Base-by-base conservation (phyloP, 2,113 vertebrate species). In the Promerops cafer region DNA sequence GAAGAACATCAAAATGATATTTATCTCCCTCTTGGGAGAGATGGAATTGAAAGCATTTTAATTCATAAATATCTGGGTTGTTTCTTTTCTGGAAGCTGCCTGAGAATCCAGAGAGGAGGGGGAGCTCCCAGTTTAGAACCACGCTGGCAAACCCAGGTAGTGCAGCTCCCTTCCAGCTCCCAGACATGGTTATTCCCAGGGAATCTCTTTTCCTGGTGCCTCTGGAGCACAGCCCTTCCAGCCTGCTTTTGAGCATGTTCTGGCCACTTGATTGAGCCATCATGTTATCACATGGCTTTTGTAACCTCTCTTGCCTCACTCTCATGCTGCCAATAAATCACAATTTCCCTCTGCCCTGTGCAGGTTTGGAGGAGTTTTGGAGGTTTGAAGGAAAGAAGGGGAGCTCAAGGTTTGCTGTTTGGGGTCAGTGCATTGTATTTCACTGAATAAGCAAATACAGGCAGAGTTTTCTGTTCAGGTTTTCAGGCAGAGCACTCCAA, bases 241-340 rank as follows among this genome's bases (percentile, higher is more conserved):
- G 59, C 35, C 59, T 79, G 66, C 31, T 96, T 92, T 61, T 66
- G 53, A 91, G 81, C 78, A 37, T 28, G 60, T 86, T 57, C 60
- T 9, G 19, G 92, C 85, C 61, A 9, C 86, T 82, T 53, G 69
- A 93, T 94, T 96, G 94, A 96, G 94, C 94, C 96, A 94, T 45
- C 57, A 72, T 64, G 93, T 95, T 97, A 89, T 95, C 93, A 77
- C 9, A 61, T 44, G 57, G 49, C 54, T 96, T 97, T 96, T 96
- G 90, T 96, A 97, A 96, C 50, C 10, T 40, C 70, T 95, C 70
- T 91, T 96, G 71, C 90, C 72, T 96, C 79, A 95, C 84, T 71
- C 87, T 45, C 52, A 6, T 7, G 24, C 53, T 56, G 44, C 71
- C 50, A 37, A 59, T 81, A 75, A 93, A 65, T 90, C 27, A 1